These are phyloP conservation scores for Eptatretus burgeri DNA, from an alignment of 2,113 vertebrate genomes.

Conservation along the genomic window DNA sequence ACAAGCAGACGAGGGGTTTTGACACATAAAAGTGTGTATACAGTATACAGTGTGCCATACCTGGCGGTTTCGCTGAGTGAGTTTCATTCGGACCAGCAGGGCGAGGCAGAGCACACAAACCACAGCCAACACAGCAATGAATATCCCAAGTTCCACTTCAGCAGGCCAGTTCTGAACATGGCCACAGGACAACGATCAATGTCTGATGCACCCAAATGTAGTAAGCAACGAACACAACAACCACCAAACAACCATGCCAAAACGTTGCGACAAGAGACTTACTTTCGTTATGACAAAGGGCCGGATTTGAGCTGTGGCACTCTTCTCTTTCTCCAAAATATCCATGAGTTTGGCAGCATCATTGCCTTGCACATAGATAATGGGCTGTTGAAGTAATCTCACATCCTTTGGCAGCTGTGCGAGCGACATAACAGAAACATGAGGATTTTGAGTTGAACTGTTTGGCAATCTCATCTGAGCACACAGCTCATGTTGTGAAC, in stretches of 20 bases:
- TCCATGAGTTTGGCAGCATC: constrained; percentile 95
- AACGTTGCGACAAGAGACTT: background rate
- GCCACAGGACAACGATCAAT: too few relatives aligned
- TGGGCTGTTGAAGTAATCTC: constrained; percentile 41
- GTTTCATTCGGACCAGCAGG: constrained; percentile 1
- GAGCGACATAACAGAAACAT: too few relatives aligned
- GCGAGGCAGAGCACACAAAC: constrained; percentile 2
- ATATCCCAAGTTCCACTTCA: constrained; percentile 6
- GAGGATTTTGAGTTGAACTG: too few relatives aligned
- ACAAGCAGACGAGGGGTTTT: too few relatives aligned
- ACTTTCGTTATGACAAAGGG: constrained; percentile 12
- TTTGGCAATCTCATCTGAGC: too few relatives aligned
- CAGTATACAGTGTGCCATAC: background rate
- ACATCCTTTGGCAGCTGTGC: too few relatives aligned
- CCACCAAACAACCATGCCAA: too few relatives aligned
- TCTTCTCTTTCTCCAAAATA: constrained; percentile 97
- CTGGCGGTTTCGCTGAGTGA: constrained; percentile 4
- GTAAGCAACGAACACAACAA: too few relatives aligned
- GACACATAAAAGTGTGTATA: too few relatives aligned
- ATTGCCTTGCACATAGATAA: constrained; percentile 89
- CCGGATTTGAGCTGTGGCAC: constrained; percentile 75
- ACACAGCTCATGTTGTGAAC: too few relatives aligned
- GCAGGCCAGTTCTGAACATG: background rate
- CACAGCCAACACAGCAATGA: constrained; percentile 3
- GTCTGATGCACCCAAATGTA: too few relatives aligned